These are phyloP conservation scores for Scaptodrosophila latifasciaeformis DNA, from an alignment of 2,888 invertebrate species.

Conservation along the genomic window DNA sequence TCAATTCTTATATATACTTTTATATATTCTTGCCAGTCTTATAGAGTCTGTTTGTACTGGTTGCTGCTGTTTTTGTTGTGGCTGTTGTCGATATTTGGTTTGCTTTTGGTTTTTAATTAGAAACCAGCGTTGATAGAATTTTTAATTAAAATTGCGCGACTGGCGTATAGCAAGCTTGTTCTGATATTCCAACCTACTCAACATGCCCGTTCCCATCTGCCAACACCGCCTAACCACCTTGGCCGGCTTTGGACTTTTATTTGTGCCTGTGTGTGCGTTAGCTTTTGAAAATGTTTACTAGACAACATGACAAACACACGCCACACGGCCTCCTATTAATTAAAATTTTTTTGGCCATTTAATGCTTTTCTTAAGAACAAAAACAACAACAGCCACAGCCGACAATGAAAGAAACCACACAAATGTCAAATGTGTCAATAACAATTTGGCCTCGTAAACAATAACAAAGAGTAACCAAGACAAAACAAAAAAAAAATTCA, in stretches of 20 bases:
- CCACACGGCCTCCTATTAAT: conserved; percentile 55
- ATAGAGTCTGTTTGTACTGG: neutral
- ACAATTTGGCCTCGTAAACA: conserved; percentile 46
- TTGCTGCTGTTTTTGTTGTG: conserved; percentile 18
- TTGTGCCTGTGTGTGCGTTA: too few species aligned
- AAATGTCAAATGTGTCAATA: conserved; percentile 67
- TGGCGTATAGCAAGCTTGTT: neutral
- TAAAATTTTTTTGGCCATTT: conserved; percentile 60
- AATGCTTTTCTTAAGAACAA: conserved; percentile 24
- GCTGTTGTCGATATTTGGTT: neutral
- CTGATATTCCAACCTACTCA: too few species aligned
- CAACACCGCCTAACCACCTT: too few species aligned
- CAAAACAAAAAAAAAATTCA: too few species aligned
- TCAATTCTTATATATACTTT: too few species aligned
- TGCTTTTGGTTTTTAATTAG: conserved; percentile 50
- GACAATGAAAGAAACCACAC: conserved; percentile 4
- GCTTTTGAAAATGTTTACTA: conserved; percentile 38
- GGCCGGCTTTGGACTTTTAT: too few species aligned
- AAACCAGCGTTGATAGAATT: conserved; percentile 61
- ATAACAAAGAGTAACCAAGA: too few species aligned
- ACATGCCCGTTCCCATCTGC: too few species aligned
- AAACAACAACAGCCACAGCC: conserved; percentile 2
- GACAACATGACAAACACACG: conserved; percentile 47
- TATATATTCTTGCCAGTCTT: neutral
- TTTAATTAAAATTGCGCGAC: conserved; percentile 59